Base-by-base conservation (phyloP, 2,113 vertebrate genomes). In the Bambusicola thoracicus region DNA sequence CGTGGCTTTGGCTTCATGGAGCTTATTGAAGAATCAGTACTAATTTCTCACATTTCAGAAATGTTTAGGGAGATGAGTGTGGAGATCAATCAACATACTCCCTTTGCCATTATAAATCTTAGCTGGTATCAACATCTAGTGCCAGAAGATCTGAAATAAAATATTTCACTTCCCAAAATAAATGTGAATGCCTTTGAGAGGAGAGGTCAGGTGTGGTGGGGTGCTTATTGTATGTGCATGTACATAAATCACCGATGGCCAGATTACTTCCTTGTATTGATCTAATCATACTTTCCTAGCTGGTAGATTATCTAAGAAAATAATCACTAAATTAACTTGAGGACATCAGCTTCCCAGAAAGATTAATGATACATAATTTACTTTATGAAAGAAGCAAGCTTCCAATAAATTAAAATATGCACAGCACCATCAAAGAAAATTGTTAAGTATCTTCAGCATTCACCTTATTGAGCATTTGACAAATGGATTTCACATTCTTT, bases 351-450 rank as follows among this genome's bases (percentile, higher is more conserved):
- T 85, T 95, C 82, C 82, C 74, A 92, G 92, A 70, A 98, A 98
- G 97, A 98, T 97, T 98, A 97, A 98, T 98, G 97, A 95, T 84
- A 95, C 43, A 83, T 96, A 97, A 97, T 98, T 98, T 98, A 96
- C 75, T 90, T 97, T 97, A 97, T 97, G 97, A 97, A 97, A 95
- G 96, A 98, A 96, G 95, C 94, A 98, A 97, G 97, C 94, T 96
- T 96, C 95, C 97, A 98, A 93, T 97, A 98, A 98, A 98, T 97
- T 97, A 97, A 94, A 97, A 98, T 97, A 97, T 66, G 70, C 89
- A 96, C 67, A 94, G 84, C 80, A 87, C 83, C 72, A 96, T 94
- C 96, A 94, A 96, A 96, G 84, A 73, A 97, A 97, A 96, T 97
- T 97, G 96, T 95, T 95, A 96, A 97, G 78, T 97, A 97, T 94